These are phyloP conservation scores for Cyprinodon tularosa DNA, from an alignment of 2,113 vertebrate genomes.

Conservation along the genomic window DNA sequence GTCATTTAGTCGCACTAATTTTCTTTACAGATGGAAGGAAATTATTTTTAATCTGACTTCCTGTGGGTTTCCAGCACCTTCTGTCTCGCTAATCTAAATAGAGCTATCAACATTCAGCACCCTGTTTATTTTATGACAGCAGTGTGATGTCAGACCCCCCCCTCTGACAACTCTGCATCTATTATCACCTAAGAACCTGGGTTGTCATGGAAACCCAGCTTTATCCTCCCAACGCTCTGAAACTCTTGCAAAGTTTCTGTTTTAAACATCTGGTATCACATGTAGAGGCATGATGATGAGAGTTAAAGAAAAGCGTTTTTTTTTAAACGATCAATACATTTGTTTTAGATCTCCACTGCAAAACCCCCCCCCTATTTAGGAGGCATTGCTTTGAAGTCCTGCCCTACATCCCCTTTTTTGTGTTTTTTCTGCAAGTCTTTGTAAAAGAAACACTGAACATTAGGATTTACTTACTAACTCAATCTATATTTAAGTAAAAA, in stretches of 20 bases:
- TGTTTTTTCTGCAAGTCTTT: background rate
- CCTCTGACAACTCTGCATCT: conserved; percentile 11
- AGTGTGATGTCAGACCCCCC: conserved; percentile 43
- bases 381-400: background rate
- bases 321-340: too few species aligned
- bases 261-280: too few species aligned
- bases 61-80: background rate
- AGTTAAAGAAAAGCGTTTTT: background rate
- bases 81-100: conserved; percentile 11
- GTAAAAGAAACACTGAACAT: too few species aligned
- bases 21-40: background rate
- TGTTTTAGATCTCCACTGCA: background rate
- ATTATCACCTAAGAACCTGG: conserved; percentile 12
- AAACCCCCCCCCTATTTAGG: background rate
- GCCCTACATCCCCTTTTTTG: too few species aligned
- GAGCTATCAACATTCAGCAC: background rate
- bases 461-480: too few species aligned
- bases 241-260: background rate
- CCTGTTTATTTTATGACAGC: conserved; percentile 1
- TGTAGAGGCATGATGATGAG: too few species aligned
- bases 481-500: background rate
- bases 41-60: conserved; percentile 5
- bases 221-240: background rate
- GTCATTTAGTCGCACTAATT: background rate
- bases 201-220: conserved; percentile 27